Percentiles rank a stretch among this genome's conserved stretches.
phyloP scores from a whole-genome alignment of 1,140 invertebrate species.

The Bemisia tabaci region DNA sequence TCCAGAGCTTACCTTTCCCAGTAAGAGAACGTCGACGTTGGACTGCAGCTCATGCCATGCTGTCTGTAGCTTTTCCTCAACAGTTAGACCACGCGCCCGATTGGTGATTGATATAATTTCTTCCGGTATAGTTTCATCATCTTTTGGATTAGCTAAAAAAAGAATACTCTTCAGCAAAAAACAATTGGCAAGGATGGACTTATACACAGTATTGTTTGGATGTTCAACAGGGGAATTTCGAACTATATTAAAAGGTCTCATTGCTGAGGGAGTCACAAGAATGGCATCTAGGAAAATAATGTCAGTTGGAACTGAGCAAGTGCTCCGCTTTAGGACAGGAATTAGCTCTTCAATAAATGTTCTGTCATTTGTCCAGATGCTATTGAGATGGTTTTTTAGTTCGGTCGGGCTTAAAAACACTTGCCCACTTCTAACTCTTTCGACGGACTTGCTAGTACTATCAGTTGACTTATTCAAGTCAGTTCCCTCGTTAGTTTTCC shows the following conservation, averaged over 20 bases:
- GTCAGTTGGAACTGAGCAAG: slow-evolving; percentile 56
- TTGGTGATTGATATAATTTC: slow-evolving; percentile 31
- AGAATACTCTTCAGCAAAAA: slow-evolving; percentile 48
- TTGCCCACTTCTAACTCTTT: background rate
- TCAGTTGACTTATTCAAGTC: background rate
- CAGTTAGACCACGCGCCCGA: slow-evolving; percentile 40
- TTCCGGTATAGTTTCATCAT: slow-evolving; percentile 31
- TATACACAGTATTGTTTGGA: slow-evolving; percentile 62
- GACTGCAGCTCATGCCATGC: slow-evolving; percentile 56
- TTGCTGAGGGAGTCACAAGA: slow-evolving; percentile 71
- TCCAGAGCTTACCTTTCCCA: slow-evolving; percentile 37
- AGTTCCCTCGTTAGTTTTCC: too few relatives aligned
- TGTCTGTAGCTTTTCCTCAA: slow-evolving; percentile 56
- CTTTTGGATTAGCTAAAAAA: slow-evolving; percentile 39
- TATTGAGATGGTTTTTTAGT: slow-evolving; percentile 51
- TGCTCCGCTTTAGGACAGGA: slow-evolving; percentile 47
- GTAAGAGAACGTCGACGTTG: slow-evolving; percentile 50
- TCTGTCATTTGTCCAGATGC: slow-evolving; percentile 63
- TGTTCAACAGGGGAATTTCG: slow-evolving; percentile 61
- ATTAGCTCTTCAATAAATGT: slow-evolving; percentile 53
- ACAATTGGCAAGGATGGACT: slow-evolving; percentile 47
- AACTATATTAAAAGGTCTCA: slow-evolving; percentile 62
- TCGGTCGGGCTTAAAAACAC: slow-evolving; percentile 38
- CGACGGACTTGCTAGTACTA: background rate
- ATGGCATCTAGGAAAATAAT: slow-evolving; percentile 77